Evolutionary conservation across 2,888 invertebrate genomes (phyloP).

Genomic region (Trachelus tabidus): DNA sequence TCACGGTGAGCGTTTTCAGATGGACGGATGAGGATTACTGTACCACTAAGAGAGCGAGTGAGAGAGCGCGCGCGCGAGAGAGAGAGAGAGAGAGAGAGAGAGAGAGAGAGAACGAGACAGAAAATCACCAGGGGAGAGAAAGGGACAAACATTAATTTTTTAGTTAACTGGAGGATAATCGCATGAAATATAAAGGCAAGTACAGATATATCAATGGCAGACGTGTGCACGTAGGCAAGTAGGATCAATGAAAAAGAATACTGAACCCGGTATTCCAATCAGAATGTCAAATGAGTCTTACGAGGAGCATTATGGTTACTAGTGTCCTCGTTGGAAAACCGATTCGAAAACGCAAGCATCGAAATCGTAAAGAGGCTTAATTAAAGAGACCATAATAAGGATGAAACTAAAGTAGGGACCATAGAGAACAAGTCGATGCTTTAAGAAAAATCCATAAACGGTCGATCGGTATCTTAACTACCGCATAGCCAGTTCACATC

Average conservation of each 20-base stretch:
- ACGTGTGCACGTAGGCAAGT: background rate
- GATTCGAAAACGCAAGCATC: background rate
- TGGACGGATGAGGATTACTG: background rate
- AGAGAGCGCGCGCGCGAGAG: too few species aligned
- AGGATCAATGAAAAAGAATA: background rate
- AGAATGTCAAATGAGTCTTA: background rate
- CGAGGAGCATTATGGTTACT: background rate
- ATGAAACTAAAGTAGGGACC: background rate
- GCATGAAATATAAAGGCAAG: background rate
- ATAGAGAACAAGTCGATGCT: background rate
- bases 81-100: too few species aligned
- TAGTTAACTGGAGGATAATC: background rate
- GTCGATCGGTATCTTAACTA: constrained; percentile 21
- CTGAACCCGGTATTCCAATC: background rate
- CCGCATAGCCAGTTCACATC: background rate
- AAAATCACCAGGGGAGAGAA: background rate
- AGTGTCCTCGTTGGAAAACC: background rate
- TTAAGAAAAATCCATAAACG: constrained; percentile 21
- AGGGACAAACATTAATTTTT: background rate
- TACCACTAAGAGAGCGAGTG: background rate
- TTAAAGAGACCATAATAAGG: constrained; percentile 6
- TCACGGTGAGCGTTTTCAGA: background rate
- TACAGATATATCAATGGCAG: background rate
- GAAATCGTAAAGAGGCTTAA: constrained; percentile 23
- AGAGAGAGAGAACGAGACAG: background rate